Evolutionary conservation across 1,140 invertebrate species (phyloP).

Genomic region (Fopius arisanus): DNA sequence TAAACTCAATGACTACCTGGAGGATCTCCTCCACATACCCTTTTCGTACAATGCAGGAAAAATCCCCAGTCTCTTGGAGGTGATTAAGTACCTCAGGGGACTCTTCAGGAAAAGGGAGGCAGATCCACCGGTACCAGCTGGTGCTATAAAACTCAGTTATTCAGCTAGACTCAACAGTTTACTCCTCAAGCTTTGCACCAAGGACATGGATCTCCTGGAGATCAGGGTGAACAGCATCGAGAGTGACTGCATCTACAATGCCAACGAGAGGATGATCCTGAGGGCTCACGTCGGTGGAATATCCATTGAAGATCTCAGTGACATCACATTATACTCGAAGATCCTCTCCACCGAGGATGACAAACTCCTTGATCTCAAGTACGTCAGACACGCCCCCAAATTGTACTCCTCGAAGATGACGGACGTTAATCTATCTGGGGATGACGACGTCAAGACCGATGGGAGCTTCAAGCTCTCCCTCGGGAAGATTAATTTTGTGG

Average conservation of each 20-base stretch:
- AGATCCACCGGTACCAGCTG: conserved; percentile 76
- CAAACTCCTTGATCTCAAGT: conserved; percentile 80
- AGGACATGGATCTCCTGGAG: conserved; percentile 75
- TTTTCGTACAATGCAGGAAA: conserved; percentile 1
- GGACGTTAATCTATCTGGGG: conserved; percentile 40
- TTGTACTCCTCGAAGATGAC: conserved; percentile 59
- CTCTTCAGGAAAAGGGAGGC: conserved; percentile 54
- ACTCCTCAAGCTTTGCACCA: conserved; percentile 72
- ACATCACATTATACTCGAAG: conserved; percentile 80
- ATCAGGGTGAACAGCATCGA: conserved; percentile 74
- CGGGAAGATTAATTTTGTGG: conserved; percentile 75
- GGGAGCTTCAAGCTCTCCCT: conserved; percentile 75
- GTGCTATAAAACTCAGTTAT: conserved; percentile 81
- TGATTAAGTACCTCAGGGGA: conserved; percentile 38
- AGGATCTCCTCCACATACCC: conserved; percentile 35
- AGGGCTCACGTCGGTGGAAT: conserved; percentile 73
- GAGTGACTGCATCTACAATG: conserved; percentile 78
- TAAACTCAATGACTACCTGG: conserved; percentile 69
- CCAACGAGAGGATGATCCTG: conserved; percentile 81
- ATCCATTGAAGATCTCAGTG: conserved; percentile 76
- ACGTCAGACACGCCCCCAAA: conserved; percentile 73
- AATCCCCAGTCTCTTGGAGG: conserved; percentile 39
- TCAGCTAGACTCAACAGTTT: conserved; percentile 74
- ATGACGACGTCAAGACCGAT: conserved; percentile 70
- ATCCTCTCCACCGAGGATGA: conserved; percentile 78